Evolutionary conservation across 2,888 invertebrate species (phyloP).

Genomic region (Drosophila paramelanica): DNA sequence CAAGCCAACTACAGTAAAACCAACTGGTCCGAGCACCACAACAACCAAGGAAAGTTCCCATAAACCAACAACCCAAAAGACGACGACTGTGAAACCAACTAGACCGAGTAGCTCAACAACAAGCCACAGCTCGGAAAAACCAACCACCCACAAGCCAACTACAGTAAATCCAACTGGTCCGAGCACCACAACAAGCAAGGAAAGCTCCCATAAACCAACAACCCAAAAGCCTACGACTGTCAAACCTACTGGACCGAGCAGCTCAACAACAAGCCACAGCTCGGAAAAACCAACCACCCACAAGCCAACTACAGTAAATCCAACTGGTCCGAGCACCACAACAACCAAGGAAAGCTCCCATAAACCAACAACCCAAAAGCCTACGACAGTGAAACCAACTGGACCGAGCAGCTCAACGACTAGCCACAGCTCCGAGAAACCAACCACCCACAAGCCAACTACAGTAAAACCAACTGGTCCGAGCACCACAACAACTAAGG

Average conservation of each 20-base stretch:
- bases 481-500: background rate
- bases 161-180: background rate
- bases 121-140: background rate
- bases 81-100: background rate
- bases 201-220: too few species aligned
- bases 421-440: background rate
- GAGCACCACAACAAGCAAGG: too few species aligned
- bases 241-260: background rate
- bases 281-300: too few species aligned
- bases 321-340: too few species aligned
- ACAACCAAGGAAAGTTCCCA: background rate
- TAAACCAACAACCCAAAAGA: background rate
- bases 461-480: slow-evolving; percentile 1
- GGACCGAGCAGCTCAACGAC: background rate
- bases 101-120: background rate
- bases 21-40: background rate
- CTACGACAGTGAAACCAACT: too few species aligned
- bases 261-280: background rate
- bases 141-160: background rate
- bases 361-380: too few species aligned
- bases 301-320: too few species aligned
- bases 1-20: background rate
- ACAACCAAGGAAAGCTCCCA: too few species aligned
- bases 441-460: background rate
- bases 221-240: too few species aligned